Evolutionary conservation across 2,888 invertebrate species (phyloP).

Genomic region (Lobophora halterata): DNA sequence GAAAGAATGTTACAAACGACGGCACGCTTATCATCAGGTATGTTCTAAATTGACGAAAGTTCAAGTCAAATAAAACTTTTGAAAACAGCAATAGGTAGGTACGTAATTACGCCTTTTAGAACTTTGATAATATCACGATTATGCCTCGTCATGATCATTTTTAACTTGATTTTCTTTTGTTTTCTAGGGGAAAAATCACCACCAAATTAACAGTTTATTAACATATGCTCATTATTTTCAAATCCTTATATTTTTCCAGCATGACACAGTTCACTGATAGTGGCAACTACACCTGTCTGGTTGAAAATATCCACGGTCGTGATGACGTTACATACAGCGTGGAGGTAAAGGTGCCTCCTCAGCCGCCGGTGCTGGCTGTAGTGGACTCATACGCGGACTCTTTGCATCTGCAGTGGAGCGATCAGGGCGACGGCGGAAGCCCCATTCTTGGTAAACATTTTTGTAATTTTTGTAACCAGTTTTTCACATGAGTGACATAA

Average conservation of each 20-base stretch:
- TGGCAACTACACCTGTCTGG: constrained; percentile 94
- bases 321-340: constrained; percentile 91
- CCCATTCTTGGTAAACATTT: constrained; percentile 85
- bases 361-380: constrained; percentile 90
- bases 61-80: no score
- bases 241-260: constrained; percentile 41
- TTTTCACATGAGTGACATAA: no score
- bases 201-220: no score
- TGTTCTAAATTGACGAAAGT: constrained; percentile 12
- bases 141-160: no score
- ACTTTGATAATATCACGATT: no score
- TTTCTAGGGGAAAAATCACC: no score
- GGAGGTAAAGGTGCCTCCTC: constrained; percentile 90
- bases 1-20: constrained; percentile 84
- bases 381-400: constrained; percentile 92
- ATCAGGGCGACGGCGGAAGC: constrained; percentile 90
- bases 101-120: no score
- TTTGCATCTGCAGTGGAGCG: constrained; percentile 89
- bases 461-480: no score
- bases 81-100: no score
- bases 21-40: constrained; percentile 89
- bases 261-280: constrained; percentile 89
- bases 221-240: no score
- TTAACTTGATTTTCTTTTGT: no score
- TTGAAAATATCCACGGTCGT: constrained; percentile 90